These are phyloP conservation scores for Parazoanthus swiftii DNA, from an alignment of 92 coral and sea anemone genomes.

Conservation along the genomic window DNA sequence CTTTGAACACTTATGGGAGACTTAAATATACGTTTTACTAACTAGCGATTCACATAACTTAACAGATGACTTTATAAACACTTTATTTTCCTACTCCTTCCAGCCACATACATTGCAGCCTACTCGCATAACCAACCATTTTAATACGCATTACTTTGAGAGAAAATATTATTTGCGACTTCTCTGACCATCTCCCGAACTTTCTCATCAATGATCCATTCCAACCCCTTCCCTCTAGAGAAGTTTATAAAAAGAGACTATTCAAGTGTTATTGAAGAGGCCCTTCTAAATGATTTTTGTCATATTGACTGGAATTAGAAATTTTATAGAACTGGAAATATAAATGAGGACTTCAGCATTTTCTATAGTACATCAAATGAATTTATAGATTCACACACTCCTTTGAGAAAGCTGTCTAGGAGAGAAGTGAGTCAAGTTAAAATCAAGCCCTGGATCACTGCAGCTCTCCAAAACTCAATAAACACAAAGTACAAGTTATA, in stretches of 20 bases:
- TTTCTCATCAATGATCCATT: not conserved
- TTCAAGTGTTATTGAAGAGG: conserved; percentile 2
- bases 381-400: not conserved
- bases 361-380: conserved; percentile 10
- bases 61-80: too few species aligned
- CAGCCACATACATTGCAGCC: too few species aligned
- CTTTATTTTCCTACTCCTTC: too few species aligned
- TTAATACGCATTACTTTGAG: not conserved
- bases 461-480: not conserved
- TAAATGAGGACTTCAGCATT: not conserved
- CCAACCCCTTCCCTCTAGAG: too few species aligned
- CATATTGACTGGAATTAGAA: conserved; percentile 1
- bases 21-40: too few species aligned
- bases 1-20: too few species aligned
- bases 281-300: not conserved
- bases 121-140: too few species aligned
- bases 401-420: not conserved
- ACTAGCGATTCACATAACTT: too few species aligned
- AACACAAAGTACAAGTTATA: not conserved
- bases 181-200: conserved; percentile 36
- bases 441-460: not conserved
- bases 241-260: conserved; percentile 3
- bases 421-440: not conserved
- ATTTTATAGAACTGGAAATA: not conserved
- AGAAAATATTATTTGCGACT: conserved; percentile 34